Percentiles rank a stretch among this genome's conserved stretches.
These are phyloP conservation scores for Andrena haemorrhoa DNA, from an alignment of 2,888 invertebrate genomes.

Conservation along the genomic window DNA sequence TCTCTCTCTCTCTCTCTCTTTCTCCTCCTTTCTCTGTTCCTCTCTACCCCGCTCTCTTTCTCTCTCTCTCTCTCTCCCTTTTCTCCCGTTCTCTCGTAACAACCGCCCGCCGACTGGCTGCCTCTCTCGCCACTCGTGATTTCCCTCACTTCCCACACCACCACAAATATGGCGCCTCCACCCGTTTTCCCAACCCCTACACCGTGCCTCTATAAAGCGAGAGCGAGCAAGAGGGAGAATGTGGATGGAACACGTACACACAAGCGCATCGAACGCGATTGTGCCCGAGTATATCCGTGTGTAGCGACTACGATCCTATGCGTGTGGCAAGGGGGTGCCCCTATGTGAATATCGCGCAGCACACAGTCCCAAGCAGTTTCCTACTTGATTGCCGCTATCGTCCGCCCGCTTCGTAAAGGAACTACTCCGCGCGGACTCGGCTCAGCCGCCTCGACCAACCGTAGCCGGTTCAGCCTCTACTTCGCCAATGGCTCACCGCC, in stretches of 20 bases:
- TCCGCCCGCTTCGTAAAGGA: conserved; percentile 81
- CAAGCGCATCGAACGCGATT: conserved; percentile 41
- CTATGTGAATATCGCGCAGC: conserved; percentile 84
- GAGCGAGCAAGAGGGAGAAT: conserved; percentile 49
- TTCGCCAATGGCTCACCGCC: conserved; percentile 69
- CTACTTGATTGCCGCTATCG: conserved; percentile 85
- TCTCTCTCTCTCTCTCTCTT: conserved; percentile 43
- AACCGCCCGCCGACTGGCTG: conserved; percentile 71
- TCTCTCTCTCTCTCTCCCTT: conserved; percentile 48
- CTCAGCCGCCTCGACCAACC: conserved; percentile 75
- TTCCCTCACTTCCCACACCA: conserved; percentile 83
- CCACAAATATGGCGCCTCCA: conserved; percentile 85
- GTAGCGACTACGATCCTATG: conserved; percentile 67
- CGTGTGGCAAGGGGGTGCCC: conserved; percentile 75
- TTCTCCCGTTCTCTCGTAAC: conserved; percentile 57
- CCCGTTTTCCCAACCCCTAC: conserved; percentile 81
- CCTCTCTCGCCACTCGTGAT: conserved; percentile 82
- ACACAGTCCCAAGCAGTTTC: conserved; percentile 85
- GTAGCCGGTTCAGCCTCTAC: conserved; percentile 37
- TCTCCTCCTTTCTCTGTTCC: conserved; percentile 26
- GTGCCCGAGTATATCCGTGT: conserved; percentile 51
- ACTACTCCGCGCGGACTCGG: conserved; percentile 80
- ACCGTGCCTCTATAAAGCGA: conserved; percentile 73
- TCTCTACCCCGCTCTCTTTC: conserved; percentile 50
- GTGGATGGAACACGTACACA: conserved; percentile 56